Percentiles rank a stretch among this genome's conserved stretches.
Conservation (phyloP, 2,113 vertebrate genomes). For the Procavia capensis region DNA sequence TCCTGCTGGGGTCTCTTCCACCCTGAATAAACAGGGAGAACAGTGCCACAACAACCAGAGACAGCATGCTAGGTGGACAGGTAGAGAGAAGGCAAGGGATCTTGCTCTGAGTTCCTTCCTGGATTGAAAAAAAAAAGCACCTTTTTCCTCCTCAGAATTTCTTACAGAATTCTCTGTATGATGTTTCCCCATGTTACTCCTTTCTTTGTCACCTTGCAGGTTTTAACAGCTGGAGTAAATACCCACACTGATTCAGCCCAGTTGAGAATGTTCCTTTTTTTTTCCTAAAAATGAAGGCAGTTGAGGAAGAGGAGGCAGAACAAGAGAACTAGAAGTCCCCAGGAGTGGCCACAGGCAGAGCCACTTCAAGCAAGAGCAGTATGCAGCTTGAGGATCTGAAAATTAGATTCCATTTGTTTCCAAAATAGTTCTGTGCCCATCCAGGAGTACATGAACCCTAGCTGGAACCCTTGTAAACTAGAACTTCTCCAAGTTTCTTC, state of each 20-base stretch:
- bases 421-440: background rate
- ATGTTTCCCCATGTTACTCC: background rate
- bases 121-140: accelerated
- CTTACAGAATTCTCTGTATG: background rate
- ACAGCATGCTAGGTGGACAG: background rate
- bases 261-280: background rate
- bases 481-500: background rate
- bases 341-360: background rate
- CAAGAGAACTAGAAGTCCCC: background rate
- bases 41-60: background rate
- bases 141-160: background rate
- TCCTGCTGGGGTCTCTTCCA: background rate
- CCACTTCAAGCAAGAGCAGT: background rate
- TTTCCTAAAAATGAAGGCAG: background rate
- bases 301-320: background rate
- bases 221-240: background rate
- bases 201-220: background rate
- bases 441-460: background rate
- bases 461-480: background rate
- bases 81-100: background rate
- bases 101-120: background rate
- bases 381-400: background rate
- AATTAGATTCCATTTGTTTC: background rate
- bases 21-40: background rate
- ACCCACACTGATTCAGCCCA: background rate